These are phyloP conservation scores for Pseudochirops cupreus DNA, from an alignment of 2,797 vertebrate species.

Conservation along the genomic window DNA sequence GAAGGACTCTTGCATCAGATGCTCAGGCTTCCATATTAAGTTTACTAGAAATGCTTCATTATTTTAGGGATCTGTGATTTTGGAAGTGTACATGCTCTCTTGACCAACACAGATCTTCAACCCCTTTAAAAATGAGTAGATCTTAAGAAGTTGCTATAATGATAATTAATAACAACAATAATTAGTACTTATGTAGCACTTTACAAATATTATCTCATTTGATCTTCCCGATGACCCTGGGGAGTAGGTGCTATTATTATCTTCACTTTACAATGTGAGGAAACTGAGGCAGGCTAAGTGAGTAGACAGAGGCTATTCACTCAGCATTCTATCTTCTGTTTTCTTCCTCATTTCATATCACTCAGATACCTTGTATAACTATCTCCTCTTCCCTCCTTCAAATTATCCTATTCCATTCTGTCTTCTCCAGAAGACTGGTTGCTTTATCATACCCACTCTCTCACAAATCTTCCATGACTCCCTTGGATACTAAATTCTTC, in stretches of 20 bases:
- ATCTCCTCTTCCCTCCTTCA: not conserved
- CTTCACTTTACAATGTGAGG: too few species aligned
- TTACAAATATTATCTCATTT: too few species aligned
- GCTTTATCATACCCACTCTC: not conserved
- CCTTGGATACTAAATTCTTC: not conserved
- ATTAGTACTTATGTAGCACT: too few species aligned
- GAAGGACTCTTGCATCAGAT: not conserved
- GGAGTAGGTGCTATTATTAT: too few species aligned
- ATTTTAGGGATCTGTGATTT: not conserved
- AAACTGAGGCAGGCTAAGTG: too few species aligned
- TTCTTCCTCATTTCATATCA: not conserved
- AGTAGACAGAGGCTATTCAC: too few species aligned
- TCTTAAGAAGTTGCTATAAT: too few species aligned
- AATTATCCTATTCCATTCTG: not conserved
- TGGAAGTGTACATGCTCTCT: not conserved
- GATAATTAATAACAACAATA: too few species aligned
- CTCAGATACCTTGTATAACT: not conserved
- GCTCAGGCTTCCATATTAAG: not conserved
- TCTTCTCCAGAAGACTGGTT: not conserved
- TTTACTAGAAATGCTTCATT: not conserved
- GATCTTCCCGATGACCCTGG: too few species aligned
- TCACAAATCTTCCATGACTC: not conserved
- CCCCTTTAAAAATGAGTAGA: too few species aligned
- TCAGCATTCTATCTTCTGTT: not conserved
- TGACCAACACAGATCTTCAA: not conserved